Evolutionary conservation across 2,888 invertebrate genomes (phyloP).

Genomic region (Thyatira batis): DNA sequence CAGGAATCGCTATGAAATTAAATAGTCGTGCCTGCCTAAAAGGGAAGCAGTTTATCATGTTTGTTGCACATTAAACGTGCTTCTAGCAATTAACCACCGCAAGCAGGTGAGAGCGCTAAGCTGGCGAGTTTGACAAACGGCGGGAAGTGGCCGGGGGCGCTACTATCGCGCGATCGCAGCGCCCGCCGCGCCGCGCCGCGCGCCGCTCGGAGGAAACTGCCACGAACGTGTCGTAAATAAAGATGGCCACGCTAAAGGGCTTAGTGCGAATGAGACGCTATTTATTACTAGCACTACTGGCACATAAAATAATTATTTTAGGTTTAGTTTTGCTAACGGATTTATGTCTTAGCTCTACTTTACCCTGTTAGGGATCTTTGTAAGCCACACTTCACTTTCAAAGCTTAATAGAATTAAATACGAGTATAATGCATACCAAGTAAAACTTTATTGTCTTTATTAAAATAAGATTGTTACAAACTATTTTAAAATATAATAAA

Average conservation of each 20-base stretch:
- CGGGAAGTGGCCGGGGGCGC: slow-evolving; percentile 57
- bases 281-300: slow-evolving; percentile 34
- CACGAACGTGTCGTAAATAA: slow-evolving; percentile 73
- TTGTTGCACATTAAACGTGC: slow-evolving; percentile 63
- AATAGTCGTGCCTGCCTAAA: slow-evolving; percentile 36
- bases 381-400: too few relatives aligned
- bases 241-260: slow-evolving; percentile 57
- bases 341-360: slow-evolving; percentile 17
- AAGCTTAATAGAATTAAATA: too few relatives aligned
- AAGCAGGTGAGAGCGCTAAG: slow-evolving; percentile 61
- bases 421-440: too few relatives aligned
- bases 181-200: slow-evolving; percentile 39
- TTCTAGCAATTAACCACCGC: slow-evolving; percentile 69
- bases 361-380: background rate
- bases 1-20: slow-evolving; percentile 43
- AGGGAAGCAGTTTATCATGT: slow-evolving; percentile 73
- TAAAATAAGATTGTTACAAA: background rate
- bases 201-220: slow-evolving; percentile 49
- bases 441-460: too few relatives aligned
- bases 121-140: slow-evolving; percentile 68
- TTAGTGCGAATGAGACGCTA: slow-evolving; percentile 49
- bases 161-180: slow-evolving; percentile 60
- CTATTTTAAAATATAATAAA: background rate
- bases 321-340: slow-evolving; percentile 18
- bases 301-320: slow-evolving; percentile 29